phyloP scores from a whole-genome alignment of 2,797 vertebrate species.

The Coregonus suidteri region DNA sequence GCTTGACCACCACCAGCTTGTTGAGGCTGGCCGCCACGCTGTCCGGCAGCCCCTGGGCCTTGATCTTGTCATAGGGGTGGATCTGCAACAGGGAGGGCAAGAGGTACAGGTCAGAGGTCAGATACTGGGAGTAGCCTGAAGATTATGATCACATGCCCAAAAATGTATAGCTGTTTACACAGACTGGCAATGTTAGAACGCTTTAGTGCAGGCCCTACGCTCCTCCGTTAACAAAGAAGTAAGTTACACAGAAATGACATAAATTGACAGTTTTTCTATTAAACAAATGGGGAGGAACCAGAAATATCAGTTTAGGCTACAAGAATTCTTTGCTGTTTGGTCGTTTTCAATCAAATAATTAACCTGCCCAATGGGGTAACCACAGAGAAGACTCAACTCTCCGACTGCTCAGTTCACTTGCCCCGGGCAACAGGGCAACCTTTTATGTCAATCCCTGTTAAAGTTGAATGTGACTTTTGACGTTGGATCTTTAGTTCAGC shows the following conservation, averaged over 20 bases:
- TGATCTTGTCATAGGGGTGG: conserved; percentile 89
- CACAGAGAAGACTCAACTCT: background rate
- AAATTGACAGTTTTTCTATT: background rate
- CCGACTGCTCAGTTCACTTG: background rate
- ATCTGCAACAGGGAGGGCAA: conserved; percentile 69
- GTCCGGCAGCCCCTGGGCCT: conserved; percentile 79
- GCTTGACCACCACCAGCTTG: conserved; percentile 94
- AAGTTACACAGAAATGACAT: no score
- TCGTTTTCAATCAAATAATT: background rate
- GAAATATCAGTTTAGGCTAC: background rate
- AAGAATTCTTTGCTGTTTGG: background rate
- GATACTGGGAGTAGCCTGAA: background rate
- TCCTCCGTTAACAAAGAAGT: no score
- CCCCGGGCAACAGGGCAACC: no score
- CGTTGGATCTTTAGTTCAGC: background rate
- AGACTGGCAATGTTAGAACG: background rate
- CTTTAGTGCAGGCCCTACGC: background rate
- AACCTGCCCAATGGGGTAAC: background rate
- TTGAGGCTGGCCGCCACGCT: conserved; percentile 83
- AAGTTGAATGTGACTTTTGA: background rate
- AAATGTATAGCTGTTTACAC: background rate
- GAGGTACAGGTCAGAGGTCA: background rate
- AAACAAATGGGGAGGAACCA: background rate
- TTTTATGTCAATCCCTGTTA: background rate
- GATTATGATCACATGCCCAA: background rate